Conservation (phyloP, 2,113 vertebrate genomes). For the Lasiurus cinereus region DNA sequence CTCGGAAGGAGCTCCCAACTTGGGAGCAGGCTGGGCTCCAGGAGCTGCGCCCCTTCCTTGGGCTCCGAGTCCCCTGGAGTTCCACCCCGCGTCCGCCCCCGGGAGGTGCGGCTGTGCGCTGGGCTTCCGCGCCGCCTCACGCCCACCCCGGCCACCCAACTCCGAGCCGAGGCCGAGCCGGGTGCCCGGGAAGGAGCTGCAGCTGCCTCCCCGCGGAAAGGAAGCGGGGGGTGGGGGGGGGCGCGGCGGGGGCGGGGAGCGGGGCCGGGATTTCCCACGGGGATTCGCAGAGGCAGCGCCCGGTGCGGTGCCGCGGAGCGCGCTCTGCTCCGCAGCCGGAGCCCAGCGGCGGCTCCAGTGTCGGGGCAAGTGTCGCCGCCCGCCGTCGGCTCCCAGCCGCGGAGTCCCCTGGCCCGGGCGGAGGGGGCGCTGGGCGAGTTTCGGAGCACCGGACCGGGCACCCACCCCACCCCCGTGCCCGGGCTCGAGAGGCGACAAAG, state of each 20-base stretch:
- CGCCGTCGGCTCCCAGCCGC: neutral
- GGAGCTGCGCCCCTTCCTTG: neutral
- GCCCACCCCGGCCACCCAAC: neutral
- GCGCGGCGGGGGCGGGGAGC: conserved; percentile 18
- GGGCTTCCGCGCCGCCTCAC: neutral
- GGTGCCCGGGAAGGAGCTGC: neutral
- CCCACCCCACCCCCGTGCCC: neutral
- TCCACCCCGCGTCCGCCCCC: neutral
- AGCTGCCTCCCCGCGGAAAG: rapidly evolving
- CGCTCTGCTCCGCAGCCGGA: neutral
- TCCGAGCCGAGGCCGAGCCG: neutral
- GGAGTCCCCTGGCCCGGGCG: neutral
- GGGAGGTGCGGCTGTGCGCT: neutral
- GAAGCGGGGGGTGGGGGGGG: neutral
- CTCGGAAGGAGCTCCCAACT: neutral
- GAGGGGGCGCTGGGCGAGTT: neutral
- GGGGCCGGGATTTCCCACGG: conserved; percentile 75
- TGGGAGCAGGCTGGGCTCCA: neutral
- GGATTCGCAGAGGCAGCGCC: conserved; percentile 56
- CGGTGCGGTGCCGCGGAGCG: neutral
- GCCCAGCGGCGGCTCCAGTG: neutral
- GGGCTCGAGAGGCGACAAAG: neutral
- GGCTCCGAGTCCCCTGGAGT: neutral
- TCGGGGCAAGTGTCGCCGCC: neutral
- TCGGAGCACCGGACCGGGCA: neutral